These are phyloP conservation scores for Cacatua alba DNA, from an alignment of 2,113 vertebrate species.

Conservation along the genomic window DNA sequence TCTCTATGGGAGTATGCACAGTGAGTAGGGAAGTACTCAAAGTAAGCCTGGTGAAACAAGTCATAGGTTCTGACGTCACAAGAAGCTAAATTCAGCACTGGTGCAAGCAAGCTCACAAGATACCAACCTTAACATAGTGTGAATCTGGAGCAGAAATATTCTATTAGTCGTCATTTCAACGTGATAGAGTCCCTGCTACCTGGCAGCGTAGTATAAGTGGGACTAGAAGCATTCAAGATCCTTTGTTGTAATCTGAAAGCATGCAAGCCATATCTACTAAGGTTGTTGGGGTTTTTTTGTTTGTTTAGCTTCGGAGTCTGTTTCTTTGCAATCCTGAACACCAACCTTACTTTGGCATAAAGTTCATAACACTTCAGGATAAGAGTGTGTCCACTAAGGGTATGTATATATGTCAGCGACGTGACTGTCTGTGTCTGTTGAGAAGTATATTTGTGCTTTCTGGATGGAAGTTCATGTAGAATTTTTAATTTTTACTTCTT, in stretches of 20 bases:
- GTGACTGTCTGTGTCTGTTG: not conserved
- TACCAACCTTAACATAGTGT: not conserved
- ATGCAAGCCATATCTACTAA: not conserved
- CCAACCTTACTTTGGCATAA: not conserved
- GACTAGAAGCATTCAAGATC: not conserved
- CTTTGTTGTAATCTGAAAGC: not conserved
- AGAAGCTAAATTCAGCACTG: slow-evolving; percentile 8
- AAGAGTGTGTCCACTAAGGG: not conserved
- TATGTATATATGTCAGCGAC: not conserved
- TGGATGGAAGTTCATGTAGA: not conserved
- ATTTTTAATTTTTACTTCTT: not conserved
- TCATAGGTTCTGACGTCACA: not conserved
- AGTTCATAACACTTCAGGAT: not conserved
- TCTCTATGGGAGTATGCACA: not conserved
- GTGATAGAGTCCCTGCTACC: not conserved
- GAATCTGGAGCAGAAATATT: slow-evolving; percentile 3
- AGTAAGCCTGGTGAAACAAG: not conserved
- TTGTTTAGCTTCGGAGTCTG: not conserved
- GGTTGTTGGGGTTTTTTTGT: fast-evolving
- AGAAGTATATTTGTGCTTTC: not conserved
- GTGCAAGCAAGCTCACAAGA: not conserved
- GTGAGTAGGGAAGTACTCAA: not conserved
- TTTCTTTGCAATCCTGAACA: not conserved
- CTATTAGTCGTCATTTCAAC: not conserved
- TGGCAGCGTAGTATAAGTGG: not conserved